These are phyloP conservation scores for Diadophis punctatus DNA, from an alignment of 2,113 vertebrate species.

Conservation along the genomic window DNA sequence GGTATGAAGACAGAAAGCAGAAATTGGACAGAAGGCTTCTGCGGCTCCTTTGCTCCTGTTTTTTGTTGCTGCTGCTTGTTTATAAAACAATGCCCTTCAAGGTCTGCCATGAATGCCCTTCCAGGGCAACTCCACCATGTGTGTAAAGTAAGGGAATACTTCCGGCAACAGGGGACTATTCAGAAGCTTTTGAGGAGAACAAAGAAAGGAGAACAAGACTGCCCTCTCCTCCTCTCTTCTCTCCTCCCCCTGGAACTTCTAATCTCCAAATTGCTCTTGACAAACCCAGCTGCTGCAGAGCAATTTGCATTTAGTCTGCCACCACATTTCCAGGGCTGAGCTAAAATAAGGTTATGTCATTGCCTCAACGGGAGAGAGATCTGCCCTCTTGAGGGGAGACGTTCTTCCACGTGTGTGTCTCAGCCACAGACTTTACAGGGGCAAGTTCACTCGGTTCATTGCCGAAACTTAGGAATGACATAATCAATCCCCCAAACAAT, in stretches of 20 bases:
- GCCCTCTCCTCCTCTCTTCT: not conserved
- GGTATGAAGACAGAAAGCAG: not conserved
- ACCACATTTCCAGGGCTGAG: slow-evolving; percentile 18
- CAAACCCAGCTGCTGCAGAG: slow-evolving; percentile 34
- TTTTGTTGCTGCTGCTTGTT: not conserved
- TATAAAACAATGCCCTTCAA: not conserved
- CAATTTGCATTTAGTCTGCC: slow-evolving; percentile 20
- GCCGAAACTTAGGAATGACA: not conserved
- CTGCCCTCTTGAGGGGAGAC: not conserved
- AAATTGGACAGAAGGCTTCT: not conserved
- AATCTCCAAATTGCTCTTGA: slow-evolving; percentile 34
- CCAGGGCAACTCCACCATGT: not conserved
- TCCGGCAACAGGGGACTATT: slow-evolving; percentile 34
- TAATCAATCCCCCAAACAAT: not conserved
- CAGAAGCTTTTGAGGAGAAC: slow-evolving; percentile 13
- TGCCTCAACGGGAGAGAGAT: slow-evolving; percentile 25
- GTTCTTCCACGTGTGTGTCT: not conserved
- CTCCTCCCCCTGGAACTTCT: not conserved
- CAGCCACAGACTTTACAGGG: not conserved
- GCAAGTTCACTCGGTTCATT: not conserved
- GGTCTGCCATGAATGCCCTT: slow-evolving; percentile 19
- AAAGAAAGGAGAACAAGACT: not conserved
- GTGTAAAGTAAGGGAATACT: slow-evolving; percentile 13
- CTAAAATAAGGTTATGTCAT: slow-evolving; percentile 34
- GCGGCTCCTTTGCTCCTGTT: not conserved